A percentile compares a stretch with the other conserved stretches of the same genome.
Evolutionary conservation across 2,797 vertebrate genomes (phyloP).

Genomic region (Ctenochaetus hawaiiensis): DNA sequence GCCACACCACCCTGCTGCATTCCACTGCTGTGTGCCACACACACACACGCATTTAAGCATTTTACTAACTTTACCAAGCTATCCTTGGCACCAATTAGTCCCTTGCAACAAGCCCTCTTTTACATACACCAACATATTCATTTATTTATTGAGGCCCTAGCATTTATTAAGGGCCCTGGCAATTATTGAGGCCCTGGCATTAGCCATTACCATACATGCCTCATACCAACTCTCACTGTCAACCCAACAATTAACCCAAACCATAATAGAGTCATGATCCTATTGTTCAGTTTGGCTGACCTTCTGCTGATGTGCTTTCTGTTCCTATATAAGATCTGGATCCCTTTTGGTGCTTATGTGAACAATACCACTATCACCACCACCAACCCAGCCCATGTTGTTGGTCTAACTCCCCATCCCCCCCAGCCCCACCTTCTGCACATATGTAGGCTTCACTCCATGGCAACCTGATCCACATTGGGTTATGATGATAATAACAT

Average conservation of each 20-base stretch:
- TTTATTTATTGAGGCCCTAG: background rate
- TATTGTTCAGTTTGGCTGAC: background rate
- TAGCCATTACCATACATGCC: background rate
- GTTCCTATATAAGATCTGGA: background rate
- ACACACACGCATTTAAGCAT: background rate
- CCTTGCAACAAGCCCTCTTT: background rate
- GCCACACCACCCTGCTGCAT: no score
- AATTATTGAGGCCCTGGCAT: background rate
- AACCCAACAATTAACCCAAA: background rate
- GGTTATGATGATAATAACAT: slow-evolving; percentile 53
- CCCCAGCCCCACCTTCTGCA: slow-evolving; percentile 8
- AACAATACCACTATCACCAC: background rate
- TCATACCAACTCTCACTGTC: background rate
- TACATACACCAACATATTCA: background rate
- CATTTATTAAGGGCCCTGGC: no score
- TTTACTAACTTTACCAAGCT: background rate
- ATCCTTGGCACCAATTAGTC: background rate
- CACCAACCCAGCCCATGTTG: slow-evolving; percentile 8
- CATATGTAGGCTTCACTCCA: slow-evolving; percentile 37
- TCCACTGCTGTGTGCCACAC: background rate
- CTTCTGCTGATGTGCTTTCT: background rate
- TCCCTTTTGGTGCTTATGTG: background rate
- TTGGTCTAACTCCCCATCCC: background rate
- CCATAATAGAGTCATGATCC: background rate
- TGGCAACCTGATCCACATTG: slow-evolving; percentile 65